Evolutionary conservation across 2,113 vertebrate genomes (phyloP), one percentile per base, ranked within the genome.

Genomic region (Crotophaga sulcirostris): DNA sequence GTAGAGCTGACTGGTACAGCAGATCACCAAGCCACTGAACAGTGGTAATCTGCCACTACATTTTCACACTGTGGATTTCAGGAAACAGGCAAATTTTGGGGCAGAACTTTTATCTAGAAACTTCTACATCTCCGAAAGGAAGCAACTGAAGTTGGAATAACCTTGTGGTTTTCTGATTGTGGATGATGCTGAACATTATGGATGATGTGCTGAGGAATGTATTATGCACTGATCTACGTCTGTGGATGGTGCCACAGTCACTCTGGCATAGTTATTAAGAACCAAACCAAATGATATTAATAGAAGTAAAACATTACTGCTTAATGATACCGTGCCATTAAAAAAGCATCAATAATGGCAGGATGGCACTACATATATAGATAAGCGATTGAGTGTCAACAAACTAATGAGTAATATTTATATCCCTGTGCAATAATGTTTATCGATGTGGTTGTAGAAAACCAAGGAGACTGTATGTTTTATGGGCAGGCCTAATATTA

Each of bases 331-430:
- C 40, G 19, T 69, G 72, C 80, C 44, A 84, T 96, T 95, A 93
- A 95, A 89, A 97, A 90, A 89, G 19, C 92, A 96, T 97, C 88
- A 89, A 88, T 97, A 97, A 97, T 16, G 45, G 38, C 60, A 94
- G 77, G 87, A 94, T 89, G 81, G 45, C 84, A 70, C 88, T 93
- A 72, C 80, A 89, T 56, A 73, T 34, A 84, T 34, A 88, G 81
- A 91, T 82, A 92, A 96, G 84, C 68, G 60, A 89, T 60, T 72
- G 88, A 92, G 76, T 93, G 91, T 96, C 96, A 89, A 87, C 66
- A 91, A 89, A 93, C 76, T 93, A 95, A 96, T 94, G 93, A 96
- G 89, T 90, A 94, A 84, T 96, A 87, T 97, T 97, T 96, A 95
- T 97, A 96, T 74, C 49, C 44, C 79, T 81, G 55, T 74, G 84